A percentile compares a stretch with the other conserved stretches of the same genome.
Conservation (phyloP, 1,140 invertebrate species). For the Cyphomyrmex costatus region DNA sequence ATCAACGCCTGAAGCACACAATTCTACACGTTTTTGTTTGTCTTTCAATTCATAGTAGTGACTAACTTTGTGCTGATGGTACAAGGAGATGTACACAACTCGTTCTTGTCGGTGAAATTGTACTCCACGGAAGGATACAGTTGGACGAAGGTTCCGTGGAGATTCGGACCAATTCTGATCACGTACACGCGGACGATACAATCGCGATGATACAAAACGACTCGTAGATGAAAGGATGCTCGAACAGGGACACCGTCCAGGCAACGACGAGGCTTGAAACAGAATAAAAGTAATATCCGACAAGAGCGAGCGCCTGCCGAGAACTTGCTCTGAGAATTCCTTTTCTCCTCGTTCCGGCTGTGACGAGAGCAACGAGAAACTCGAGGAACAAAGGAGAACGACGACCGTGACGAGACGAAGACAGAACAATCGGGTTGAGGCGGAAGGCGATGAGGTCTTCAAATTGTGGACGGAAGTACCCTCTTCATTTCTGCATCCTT, state of each 20-base stretch:
- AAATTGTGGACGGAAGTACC: constrained; percentile 54
- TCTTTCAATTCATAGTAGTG: constrained; percentile 33
- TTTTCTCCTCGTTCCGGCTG: constrained; percentile 28
- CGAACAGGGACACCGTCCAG: constrained; percentile 41
- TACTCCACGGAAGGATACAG: constrained; percentile 31
- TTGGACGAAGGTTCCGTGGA: constrained; percentile 20
- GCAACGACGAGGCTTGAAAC: constrained; percentile 41
- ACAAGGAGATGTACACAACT: constrained; percentile 42
- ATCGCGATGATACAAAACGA: constrained; percentile 65
- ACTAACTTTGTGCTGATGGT: constrained; percentile 52
- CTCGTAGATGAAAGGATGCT: constrained; percentile 70
- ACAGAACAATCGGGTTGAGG: constrained; percentile 61
- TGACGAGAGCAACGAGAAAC: constrained; percentile 57
- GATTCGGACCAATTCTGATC: constrained; percentile 58
- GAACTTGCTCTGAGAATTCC: constrained; percentile 39
- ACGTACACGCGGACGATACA: constrained; percentile 57
- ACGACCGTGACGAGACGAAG: constrained; percentile 63
- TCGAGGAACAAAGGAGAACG: constrained; percentile 70
- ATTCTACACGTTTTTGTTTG: not conserved
- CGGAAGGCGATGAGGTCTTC: constrained; percentile 73
- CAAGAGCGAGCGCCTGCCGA: constrained; percentile 42
- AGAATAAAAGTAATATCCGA: constrained; percentile 66
- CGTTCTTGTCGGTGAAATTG: constrained; percentile 56
- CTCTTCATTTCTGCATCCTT: constrained; percentile 71
- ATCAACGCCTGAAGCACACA: not conserved